Conservation (phyloP, 37 sponge, comb jelly and placozoan species). For the Beroe ovata region DNA sequence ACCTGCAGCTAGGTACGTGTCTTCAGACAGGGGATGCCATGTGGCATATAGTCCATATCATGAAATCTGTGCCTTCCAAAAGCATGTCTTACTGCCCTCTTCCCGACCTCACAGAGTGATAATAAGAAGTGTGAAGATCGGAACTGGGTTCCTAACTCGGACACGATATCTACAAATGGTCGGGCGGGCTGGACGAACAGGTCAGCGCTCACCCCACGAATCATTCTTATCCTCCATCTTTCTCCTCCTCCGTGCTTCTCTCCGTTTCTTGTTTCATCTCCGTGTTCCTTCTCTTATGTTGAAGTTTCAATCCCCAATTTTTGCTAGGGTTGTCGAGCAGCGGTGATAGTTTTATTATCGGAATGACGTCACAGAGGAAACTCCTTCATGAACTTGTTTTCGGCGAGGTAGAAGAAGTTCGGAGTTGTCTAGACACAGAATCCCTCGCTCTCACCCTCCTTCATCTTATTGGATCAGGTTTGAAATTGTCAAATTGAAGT, state of each 20-base stretch:
- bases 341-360: conserved; percentile 45
- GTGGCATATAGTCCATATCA: not conserved
- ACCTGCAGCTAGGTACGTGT: conserved; percentile 79
- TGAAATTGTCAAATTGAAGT: not conserved
- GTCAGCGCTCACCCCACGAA: too few relatives aligned
- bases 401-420: conserved; percentile 16
- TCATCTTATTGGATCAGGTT: conserved; percentile 63
- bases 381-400: conserved; percentile 11
- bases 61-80: not conserved
- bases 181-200: conserved; percentile 94
- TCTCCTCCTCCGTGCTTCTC: too few relatives aligned
- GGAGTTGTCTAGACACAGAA: conserved; percentile 21
- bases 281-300: too few relatives aligned
- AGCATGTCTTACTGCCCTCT: not conserved
- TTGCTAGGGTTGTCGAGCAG: not conserved
- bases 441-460: conserved; percentile 60
- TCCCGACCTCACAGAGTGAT: conserved; percentile 75
- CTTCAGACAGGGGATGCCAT: not conserved
- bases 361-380: not conserved
- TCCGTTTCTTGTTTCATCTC: too few relatives aligned
- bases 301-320: too few relatives aligned
- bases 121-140: conserved; percentile 83
- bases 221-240: too few relatives aligned
- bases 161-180: conserved; percentile 95
- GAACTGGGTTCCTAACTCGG: conserved; percentile 73